phyloP scores from a whole-genome alignment of 2,113 vertebrate species.

The Malurus alboscapulatus region DNA sequence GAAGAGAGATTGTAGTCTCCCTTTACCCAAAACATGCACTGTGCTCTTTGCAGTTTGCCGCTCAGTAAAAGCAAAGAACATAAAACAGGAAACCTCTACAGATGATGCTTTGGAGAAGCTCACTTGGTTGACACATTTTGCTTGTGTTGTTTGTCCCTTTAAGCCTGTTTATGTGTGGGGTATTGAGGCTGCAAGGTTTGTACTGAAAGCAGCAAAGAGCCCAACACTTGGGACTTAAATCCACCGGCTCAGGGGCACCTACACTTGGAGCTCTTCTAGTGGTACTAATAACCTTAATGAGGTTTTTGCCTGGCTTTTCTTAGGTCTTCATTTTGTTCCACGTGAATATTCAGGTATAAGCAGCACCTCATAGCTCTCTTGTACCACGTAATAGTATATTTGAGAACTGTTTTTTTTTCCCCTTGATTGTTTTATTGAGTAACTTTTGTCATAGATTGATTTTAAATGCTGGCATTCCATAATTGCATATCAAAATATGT shows the following conservation, averaged over 20 bases:
- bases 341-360: background rate
- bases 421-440: background rate
- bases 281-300: background rate
- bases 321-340: background rate
- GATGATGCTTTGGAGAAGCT: background rate
- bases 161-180: background rate
- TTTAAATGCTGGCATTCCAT: background rate
- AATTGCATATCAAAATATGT: background rate
- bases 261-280: background rate
- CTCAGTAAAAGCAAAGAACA: background rate
- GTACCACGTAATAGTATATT: background rate
- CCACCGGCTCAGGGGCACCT: background rate
- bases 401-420: background rate
- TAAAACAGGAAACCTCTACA: background rate
- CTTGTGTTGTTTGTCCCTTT: background rate
- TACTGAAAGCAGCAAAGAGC: background rate
- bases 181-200: rapidly evolving
- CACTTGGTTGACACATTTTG: rapidly evolving
- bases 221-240: background rate
- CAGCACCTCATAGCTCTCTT: rapidly evolving
- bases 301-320: background rate
- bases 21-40: rapidly evolving
- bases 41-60: background rate
- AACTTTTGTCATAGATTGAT: background rate
- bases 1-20: background rate